Evolutionary conservation across 2,888 invertebrate species (phyloP).

Genomic region (Penaeus monodon): DNA sequence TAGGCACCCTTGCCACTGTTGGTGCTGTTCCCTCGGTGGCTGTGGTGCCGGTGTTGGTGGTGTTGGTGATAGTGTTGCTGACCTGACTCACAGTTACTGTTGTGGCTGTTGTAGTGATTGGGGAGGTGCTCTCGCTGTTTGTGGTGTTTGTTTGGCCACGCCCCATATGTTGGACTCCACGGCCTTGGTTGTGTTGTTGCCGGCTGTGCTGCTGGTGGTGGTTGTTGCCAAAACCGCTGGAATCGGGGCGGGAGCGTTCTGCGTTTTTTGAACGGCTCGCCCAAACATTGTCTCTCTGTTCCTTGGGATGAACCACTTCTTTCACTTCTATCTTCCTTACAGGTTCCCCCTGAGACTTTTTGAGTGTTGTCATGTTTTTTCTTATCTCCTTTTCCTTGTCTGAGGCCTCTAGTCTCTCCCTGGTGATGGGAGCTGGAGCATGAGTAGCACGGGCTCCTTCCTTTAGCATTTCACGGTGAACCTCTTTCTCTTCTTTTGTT

Average conservation of each 20-base stretch:
- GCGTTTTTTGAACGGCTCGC: constrained; percentile 65
- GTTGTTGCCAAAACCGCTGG: constrained; percentile 60
- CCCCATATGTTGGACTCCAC: constrained; percentile 59
- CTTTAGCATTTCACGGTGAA: constrained; percentile 25
- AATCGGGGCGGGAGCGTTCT: constrained; percentile 66
- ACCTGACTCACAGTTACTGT: constrained; percentile 31
- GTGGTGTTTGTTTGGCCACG: constrained; percentile 43
- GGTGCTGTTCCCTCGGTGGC: constrained; percentile 22
- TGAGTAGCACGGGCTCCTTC: constrained; percentile 37
- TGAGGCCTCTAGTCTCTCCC: constrained; percentile 75
- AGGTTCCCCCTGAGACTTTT: constrained; percentile 55
- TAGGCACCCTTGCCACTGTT: constrained; percentile 18
- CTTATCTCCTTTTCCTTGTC: constrained; percentile 65
- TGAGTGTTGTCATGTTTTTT: constrained; percentile 65
- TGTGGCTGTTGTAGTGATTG: constrained; percentile 32
- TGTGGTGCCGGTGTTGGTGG: constrained; percentile 34
- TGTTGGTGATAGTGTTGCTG: constrained; percentile 43
- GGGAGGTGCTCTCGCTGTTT: constrained; percentile 47
- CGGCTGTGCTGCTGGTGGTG: constrained; percentile 40
- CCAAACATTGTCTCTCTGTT: constrained; percentile 57
- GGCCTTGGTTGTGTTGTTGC: constrained; percentile 53
- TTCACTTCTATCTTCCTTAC: constrained; percentile 47
- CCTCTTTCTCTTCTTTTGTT: constrained; percentile 30
- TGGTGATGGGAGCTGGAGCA: constrained; percentile 76
- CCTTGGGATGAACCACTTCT: constrained; percentile 45